Conservation (phyloP, 2,113 vertebrate species). For the Gallinago undulata region DNA sequence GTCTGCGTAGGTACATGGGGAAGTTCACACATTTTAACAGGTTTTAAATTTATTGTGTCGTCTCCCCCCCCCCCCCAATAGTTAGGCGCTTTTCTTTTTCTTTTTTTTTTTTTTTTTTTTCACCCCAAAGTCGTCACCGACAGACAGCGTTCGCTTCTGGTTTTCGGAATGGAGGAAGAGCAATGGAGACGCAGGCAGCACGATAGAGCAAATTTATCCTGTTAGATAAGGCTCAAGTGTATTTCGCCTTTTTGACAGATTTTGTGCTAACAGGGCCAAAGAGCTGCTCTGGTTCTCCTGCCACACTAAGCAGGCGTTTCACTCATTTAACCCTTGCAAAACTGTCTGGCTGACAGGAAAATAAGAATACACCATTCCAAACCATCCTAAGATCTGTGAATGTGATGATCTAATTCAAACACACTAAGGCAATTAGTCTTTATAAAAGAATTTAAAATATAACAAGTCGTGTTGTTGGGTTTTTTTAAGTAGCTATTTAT, state of each 20-base stretch:
- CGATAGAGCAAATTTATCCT: not conserved
- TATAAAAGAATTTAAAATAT: not conserved
- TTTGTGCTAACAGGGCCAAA: not conserved
- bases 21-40: conserved; percentile 31
- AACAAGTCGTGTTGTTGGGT: not conserved
- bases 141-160: not conserved
- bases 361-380: not conserved
- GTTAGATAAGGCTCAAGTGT: not conserved
- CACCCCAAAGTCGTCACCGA: not conserved
- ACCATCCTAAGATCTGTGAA: not conserved
- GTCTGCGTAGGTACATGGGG: conserved; percentile 16
- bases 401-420: not conserved
- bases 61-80: not conserved
- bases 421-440: not conserved
- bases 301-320: not conserved
- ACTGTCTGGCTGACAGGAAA: not conserved
- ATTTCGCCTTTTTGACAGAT: not conserved
- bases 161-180: not conserved
- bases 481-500: not conserved
- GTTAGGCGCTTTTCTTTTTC: not conserved
- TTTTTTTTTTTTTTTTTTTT: not conserved
- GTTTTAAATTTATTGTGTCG: conserved; percentile 17
- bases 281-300: not conserved
- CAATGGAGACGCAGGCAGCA: not conserved
- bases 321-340: not conserved